These are phyloP conservation scores for Meda fulgida DNA, from an alignment of 2,797 vertebrate species.

Conservation along the genomic window DNA sequence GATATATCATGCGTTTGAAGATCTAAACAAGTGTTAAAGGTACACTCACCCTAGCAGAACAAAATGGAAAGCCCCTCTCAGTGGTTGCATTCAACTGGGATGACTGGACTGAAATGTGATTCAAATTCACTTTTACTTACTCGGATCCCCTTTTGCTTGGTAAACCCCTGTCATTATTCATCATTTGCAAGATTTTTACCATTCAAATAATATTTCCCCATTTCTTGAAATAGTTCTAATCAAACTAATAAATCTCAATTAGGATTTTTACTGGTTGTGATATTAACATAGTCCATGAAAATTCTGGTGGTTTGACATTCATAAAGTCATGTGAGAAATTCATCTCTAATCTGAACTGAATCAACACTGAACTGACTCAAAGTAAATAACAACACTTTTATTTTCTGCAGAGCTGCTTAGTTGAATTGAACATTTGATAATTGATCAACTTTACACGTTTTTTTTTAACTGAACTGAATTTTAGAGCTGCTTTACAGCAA, in stretches of 20 bases:
- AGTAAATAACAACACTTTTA: not conserved
- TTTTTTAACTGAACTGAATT: not conserved
- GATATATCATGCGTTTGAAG: not conserved
- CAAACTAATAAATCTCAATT: not conserved
- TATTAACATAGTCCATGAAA: not conserved
- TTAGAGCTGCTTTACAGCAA: too few species aligned
- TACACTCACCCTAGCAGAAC: not conserved
- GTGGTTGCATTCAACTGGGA: not conserved
- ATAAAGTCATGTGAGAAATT: not conserved
- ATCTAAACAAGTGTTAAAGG: not conserved
- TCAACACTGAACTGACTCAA: not conserved
- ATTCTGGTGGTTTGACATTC: not conserved
- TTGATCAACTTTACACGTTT: not conserved
- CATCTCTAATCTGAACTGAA: not conserved
- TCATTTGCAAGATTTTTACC: not conserved
- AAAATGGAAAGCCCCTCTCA: constrained; percentile 6
- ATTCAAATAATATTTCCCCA: not conserved
- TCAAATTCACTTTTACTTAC: not conserved
- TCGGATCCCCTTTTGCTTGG: not conserved
- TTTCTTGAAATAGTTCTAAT: not conserved
- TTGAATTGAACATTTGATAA: not conserved
- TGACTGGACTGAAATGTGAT: not conserved
- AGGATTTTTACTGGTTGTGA: not conserved
- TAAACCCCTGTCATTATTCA: constrained; percentile 17
- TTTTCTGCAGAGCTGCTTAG: not conserved